These are phyloP conservation scores for Diarsia rubi DNA, from an alignment of 2,888 invertebrate species.

Conservation along the genomic window DNA sequence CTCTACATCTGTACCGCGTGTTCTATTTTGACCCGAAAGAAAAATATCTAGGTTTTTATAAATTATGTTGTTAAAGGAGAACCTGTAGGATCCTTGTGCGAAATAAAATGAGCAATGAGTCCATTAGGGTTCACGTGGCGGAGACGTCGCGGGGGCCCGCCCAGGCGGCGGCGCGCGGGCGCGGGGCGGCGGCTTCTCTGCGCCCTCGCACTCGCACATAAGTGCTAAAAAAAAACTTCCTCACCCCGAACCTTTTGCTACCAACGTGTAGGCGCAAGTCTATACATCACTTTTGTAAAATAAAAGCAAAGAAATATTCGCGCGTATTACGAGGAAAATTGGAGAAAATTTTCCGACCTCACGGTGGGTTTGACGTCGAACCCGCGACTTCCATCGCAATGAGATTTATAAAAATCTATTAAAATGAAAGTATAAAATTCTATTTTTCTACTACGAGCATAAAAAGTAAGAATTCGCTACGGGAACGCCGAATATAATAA, in stretches of 20 bases:
- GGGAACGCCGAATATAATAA: constrained; percentile 42
- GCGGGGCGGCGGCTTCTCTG: constrained; percentile 77
- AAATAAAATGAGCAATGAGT: constrained; percentile 65
- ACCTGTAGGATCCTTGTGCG: constrained; percentile 59
- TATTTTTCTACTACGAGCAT: constrained; percentile 37
- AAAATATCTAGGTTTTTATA: constrained; percentile 73
- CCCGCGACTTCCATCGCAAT: constrained; percentile 64
- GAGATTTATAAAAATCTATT: constrained; percentile 57
- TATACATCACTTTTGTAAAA: constrained; percentile 67
- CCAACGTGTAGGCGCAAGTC: constrained; percentile 84
- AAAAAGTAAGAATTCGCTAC: constrained; percentile 51
- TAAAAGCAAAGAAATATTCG: constrained; percentile 70
- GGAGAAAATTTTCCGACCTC: constrained; percentile 85
- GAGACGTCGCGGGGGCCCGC: constrained; percentile 75
- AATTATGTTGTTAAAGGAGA: constrained; percentile 64
- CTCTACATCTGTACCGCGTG: constrained; percentile 57
- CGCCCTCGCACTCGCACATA: constrained; percentile 78
- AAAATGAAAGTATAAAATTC: constrained; percentile 51
- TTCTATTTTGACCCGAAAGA: constrained; percentile 36
- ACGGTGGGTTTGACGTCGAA: constrained; percentile 75
- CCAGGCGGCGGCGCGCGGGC: constrained; percentile 77
- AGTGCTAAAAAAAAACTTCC: constrained; percentile 77
- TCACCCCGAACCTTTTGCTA: constrained; percentile 74
- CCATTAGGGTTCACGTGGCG: constrained; percentile 40
- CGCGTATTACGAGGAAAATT: constrained; percentile 83